Base-by-base conservation (phyloP, 2,797 vertebrate species). In the Spinus pinus region DNA sequence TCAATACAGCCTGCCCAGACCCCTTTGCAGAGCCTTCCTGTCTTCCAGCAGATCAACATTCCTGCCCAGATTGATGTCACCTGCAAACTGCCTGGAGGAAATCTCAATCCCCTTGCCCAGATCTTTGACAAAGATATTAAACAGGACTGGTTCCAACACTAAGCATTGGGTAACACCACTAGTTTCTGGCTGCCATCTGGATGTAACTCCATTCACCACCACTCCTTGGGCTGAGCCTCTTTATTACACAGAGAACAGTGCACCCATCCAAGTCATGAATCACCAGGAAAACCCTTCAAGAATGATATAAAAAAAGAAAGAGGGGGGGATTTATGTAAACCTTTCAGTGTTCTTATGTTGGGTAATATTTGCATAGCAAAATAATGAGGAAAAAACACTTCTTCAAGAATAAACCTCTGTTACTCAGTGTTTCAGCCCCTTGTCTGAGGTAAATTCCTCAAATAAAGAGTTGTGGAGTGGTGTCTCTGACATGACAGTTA, bases 391-490 rank as follows among this genome's bases (percentile, higher is more conserved):
- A 50, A 86, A 77, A 37, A 2, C 31, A 21, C 46, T 95, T 96
- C 92, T 96, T 85, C 58, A 93, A 94, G 88, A 94, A 54, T 49
- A 92, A 92, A 91, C 10, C 60, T 93, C 30, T 90, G 66, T 72
- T 92, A 61, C 69, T 95, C 57, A 18, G 41, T 54, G 54, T 71
- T 70, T 93, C 56, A 83, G 44, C 56, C 60, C 15, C 66, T 72
- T 66, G 41, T 80, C 31, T 95, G 44, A 37, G 87, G 66, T 58
- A 94, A 93, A 94, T 89, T 93, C 64, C 53, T 84, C 87, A 93
- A 89, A 95, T 72, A 90, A 94, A 96, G 82, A 90, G 64, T 9
- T 75, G 33, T 62, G 46, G 81, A 90, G 73, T 81, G 42, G 27
- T 94, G 73, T 69, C 78, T 91, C 56, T 86, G 85, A 90, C 41